Base-by-base conservation (phyloP, 2,888 invertebrate species). In the Chloroclystis v-ata region DNA sequence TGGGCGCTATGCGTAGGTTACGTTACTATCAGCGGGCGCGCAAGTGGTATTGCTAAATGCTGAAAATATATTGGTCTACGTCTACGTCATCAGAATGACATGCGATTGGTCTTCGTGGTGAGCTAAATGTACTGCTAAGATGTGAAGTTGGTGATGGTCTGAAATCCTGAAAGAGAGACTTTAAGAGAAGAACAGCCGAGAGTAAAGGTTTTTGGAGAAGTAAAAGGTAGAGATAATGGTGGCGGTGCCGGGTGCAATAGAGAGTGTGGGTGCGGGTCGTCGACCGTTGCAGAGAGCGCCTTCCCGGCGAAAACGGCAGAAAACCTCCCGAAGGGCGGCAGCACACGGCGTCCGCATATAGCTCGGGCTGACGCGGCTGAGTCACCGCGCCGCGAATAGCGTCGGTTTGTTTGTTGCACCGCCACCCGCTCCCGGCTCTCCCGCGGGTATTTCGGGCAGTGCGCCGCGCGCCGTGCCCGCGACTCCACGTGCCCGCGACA, bases 261-360 rank as follows among this genome's bases (percentile, higher is more conserved):
- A 67, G 63, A 59, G 72, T 75, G 84, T 76, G 73, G 80, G 80
- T 72, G 79, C 73, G 70, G 86, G 83, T 85, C 86, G 82, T 74
- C 83, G 85, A 86, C 85, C 85, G 76, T 67, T 74, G 75, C 78
- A 65, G 60, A 66, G 67, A 69, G 71, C 80, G 81, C 83, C 82
- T 81, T 82, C 78, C 78, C 75, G 72, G 77, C 76, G 78, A 75
- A 74, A 76, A 75, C 78, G 78, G 80, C 78, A 81, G 78, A 79
- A 81, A 84, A 82, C 78, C 85, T 84, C 75, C 71, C 80, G 84
- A 85, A 87, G 86, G 86, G 80, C 79, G 81, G 81, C 86, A 78
- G 82, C 82, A 75, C 80, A 80, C 82, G 78, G 78, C 64, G 74
- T 82, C 87, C 86, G 83, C 85, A 79, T 87, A 81, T 87, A 87